A percentile compares a stretch with the other conserved stretches of the same genome.
phyloP scores from a whole-genome alignment of 2,888 invertebrate species.

The Chrysina gloriosa region DNA sequence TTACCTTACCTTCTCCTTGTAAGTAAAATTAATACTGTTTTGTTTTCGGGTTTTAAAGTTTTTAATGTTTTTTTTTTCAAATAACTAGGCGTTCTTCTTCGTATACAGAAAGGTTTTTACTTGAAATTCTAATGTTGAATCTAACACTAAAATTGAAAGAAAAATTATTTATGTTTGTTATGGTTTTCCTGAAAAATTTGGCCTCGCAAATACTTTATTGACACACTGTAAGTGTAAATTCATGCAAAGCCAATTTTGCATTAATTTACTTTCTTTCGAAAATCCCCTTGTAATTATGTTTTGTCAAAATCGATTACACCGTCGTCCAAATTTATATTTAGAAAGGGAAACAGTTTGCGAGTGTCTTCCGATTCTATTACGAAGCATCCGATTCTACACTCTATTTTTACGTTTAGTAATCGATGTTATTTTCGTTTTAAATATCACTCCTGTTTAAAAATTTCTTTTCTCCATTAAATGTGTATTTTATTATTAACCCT shows the following conservation, averaged over 20 bases:
- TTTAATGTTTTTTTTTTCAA: no score
- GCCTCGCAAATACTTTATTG: no score
- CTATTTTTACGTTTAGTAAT: neutral
- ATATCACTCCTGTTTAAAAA: neutral
- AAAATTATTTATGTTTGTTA: no score
- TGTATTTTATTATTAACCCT: slow-evolving; percentile 19
- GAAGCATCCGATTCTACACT: neutral
- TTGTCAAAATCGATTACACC: neutral
- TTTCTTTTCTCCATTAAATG: slow-evolving; percentile 5
- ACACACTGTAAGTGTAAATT: slow-evolving; percentile 44
- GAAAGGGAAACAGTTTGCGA: neutral
- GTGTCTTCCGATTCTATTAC: neutral
- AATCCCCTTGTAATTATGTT: neutral
- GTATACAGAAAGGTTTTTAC: no score
- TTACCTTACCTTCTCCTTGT: no score
- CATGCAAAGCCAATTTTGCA: slow-evolving; percentile 47
- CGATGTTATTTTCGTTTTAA: slow-evolving; percentile 10
- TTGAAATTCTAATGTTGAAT: no score
- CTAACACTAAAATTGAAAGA: no score
- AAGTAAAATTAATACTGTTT: no score
- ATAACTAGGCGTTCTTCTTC: no score
- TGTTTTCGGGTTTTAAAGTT: no score
- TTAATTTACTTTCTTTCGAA: slow-evolving; percentile 44
- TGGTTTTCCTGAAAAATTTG: no score
- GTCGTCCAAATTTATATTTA: neutral